Base-by-base conservation (phyloP, 2,113 vertebrate species). In the Poeciliopsis occidentalis region DNA sequence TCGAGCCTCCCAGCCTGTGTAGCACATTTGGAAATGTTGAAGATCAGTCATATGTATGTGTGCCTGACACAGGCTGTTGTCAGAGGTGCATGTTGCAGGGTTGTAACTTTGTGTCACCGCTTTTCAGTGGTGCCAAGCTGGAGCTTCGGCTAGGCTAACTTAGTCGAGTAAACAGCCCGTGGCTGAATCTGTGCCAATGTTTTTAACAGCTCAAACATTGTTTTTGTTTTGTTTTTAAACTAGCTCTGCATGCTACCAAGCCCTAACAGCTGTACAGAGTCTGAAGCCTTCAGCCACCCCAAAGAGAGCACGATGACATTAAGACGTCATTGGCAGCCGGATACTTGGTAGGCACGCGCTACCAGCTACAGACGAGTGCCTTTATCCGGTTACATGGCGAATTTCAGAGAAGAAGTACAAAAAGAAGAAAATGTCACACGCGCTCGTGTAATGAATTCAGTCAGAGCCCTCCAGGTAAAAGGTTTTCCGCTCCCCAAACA, bases 391-490 rank as follows among this genome's bases (percentile, higher is more conserved):
- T 54, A 31, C 57, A 57, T 37, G 30, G 27, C 1, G 10, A 4
- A 26, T 69, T 47, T 64, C 66, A 76, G 12, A 5, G 44, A 64
- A 72, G 11, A 30, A 12, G 51, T 26, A n/a, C 10, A 57, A 26
- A n/a, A 41, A 67, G 27, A 57, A 65, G 71, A 62, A 66, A 4
- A 73, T 73, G 65, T 76, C 74, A 76, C 72, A 61, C 57, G 37
- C 60, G 32, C 27, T 32, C 64, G 32, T 44, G 65, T 57, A 73
- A 51, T 41, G 2, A 70, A 68, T 8, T 41, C 79, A 69, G 78
- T 85, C 41, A 76, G 66, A 75, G 2, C 3, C 32, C 39, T 61
- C 60, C 69, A 78, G 76, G 85, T 85, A 66, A 64, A 74, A 61
- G n/a, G 34, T 31, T 8, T 26, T 30, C 64, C 3, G n/a, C 37